These are phyloP conservation scores for Aphrocallistes beatrix DNA, from an alignment of 37 sponge, comb jelly and placozoan genomes.

Conservation along the genomic window DNA sequence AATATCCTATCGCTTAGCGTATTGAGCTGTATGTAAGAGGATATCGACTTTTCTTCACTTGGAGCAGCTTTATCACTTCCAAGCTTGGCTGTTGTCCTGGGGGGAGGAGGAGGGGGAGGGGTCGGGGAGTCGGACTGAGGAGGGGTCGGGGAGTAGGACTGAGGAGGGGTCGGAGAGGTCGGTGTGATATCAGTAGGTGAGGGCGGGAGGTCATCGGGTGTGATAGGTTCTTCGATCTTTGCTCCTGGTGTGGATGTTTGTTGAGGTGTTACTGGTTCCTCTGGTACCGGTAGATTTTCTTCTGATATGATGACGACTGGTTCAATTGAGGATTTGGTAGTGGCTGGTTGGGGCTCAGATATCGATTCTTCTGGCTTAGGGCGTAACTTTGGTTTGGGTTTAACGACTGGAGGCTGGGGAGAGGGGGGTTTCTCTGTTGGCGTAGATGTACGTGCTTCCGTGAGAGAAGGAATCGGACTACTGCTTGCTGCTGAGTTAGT, in stretches of 20 bases:
- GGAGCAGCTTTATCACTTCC: neutral
- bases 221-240: neutral
- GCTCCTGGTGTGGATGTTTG: neutral
- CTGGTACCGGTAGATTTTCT: neutral
- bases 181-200: neutral
- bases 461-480: neutral
- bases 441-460: neutral
- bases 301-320: neutral
- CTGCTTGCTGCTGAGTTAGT: neutral
- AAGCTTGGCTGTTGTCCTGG: neutral
- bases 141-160: neutral
- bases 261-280: neutral
- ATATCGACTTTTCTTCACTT: neutral
- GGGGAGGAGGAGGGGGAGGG: neutral
- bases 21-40: neutral
- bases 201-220: neutral
- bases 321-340: neutral
- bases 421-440: neutral
- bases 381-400: neutral
- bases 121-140: neutral
- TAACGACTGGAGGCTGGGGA: neutral
- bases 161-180: neutral
- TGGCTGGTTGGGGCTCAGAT: neutral
- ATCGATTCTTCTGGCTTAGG: neutral
- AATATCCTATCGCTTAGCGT: conserved; percentile 10